Evolutionary conservation across 2,888 invertebrate species (phyloP).

Genomic region (Volucella inanis): DNA sequence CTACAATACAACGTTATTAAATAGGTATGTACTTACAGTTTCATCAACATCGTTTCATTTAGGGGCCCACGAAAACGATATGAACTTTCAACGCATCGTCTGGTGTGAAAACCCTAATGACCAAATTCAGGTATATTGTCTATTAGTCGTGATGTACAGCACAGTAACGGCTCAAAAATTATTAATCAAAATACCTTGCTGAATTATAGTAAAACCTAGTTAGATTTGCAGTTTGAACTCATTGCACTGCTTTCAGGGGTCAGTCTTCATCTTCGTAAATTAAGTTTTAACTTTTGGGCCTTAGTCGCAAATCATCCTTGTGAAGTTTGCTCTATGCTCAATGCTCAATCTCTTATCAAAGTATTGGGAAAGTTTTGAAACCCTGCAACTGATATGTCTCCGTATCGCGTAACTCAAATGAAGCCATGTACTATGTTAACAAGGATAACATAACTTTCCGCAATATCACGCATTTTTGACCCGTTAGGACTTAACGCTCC

Average conservation of each 20-base stretch:
- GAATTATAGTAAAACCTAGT: not conserved
- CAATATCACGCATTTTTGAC: too few species aligned
- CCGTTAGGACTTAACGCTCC: too few species aligned
- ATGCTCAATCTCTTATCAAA: not conserved
- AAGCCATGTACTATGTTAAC: too few species aligned
- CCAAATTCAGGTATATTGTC: conserved; percentile 49
- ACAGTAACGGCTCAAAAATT: too few species aligned
- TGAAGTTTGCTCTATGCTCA: conserved; percentile 1
- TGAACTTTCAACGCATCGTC: too few species aligned
- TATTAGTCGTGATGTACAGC: conserved; percentile 70
- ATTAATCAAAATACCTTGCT: too few species aligned
- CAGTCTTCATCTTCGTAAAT: conserved; percentile 20
- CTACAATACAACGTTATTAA: too few species aligned
- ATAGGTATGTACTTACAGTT: conserved; percentile 42
- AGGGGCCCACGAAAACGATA: conserved; percentile 25
- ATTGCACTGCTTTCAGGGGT: not conserved
- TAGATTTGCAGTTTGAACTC: conserved; percentile 9
- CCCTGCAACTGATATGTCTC: too few species aligned
- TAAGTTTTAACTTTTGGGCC: conserved; percentile 20
- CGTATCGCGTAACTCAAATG: too few species aligned
- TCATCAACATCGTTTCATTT: conserved; percentile 61
- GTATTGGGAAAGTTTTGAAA: not conserved
- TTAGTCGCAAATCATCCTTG: not conserved
- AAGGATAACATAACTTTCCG: too few species aligned
- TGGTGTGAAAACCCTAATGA: conserved; percentile 22